Percentiles rank a stretch among this genome's conserved stretches.
Evolutionary conservation across 1,140 invertebrate genomes (phyloP).

Genomic region (Drosophila sechellia): DNA sequence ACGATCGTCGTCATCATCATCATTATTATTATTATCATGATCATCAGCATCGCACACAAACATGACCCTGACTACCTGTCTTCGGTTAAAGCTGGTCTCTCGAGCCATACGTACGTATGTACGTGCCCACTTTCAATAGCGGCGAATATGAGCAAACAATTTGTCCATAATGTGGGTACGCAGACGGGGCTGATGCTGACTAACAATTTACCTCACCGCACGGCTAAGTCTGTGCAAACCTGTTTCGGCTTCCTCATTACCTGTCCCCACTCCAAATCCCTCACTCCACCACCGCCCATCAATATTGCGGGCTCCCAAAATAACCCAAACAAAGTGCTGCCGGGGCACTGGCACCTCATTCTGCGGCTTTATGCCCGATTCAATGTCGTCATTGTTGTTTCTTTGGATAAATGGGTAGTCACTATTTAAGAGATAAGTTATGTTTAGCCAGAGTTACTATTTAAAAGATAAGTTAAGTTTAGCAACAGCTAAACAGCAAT

Average conservation of each 20-base stretch:
- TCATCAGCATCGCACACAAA: slow-evolving; percentile 30
- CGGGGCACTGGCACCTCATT: slow-evolving; percentile 35
- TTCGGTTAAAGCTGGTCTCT: slow-evolving; percentile 42
- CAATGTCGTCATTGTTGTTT: slow-evolving; percentile 46
- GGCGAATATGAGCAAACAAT: slow-evolving; percentile 61
- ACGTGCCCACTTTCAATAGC: slow-evolving; percentile 56
- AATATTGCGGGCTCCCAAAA: slow-evolving; percentile 37
- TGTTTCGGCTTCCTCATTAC: slow-evolving; percentile 48
- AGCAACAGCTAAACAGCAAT: background rate
- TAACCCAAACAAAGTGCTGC: slow-evolving; percentile 38
- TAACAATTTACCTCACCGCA: slow-evolving; percentile 28
- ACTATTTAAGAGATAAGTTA: slow-evolving; percentile 12
- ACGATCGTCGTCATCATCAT: slow-evolving; percentile 50
- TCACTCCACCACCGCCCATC: slow-evolving; percentile 13
- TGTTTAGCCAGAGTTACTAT: slow-evolving; percentile 2
- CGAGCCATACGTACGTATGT: slow-evolving; percentile 54
- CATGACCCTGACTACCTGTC: slow-evolving; percentile 64
- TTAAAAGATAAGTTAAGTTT: slow-evolving; percentile 14
- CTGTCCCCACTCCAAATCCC: slow-evolving; percentile 11
- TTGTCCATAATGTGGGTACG: slow-evolving; percentile 62
- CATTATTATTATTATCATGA: slow-evolving; percentile 32
- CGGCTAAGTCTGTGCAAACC: slow-evolving; percentile 34
- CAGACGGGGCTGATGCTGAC: slow-evolving; percentile 19
- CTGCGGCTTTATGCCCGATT: slow-evolving; percentile 23
- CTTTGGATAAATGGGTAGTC: slow-evolving; percentile 27